These are phyloP conservation scores for Onychorhynchus coronatus DNA, from an alignment of 2,113 vertebrate species.

Conservation along the genomic window DNA sequence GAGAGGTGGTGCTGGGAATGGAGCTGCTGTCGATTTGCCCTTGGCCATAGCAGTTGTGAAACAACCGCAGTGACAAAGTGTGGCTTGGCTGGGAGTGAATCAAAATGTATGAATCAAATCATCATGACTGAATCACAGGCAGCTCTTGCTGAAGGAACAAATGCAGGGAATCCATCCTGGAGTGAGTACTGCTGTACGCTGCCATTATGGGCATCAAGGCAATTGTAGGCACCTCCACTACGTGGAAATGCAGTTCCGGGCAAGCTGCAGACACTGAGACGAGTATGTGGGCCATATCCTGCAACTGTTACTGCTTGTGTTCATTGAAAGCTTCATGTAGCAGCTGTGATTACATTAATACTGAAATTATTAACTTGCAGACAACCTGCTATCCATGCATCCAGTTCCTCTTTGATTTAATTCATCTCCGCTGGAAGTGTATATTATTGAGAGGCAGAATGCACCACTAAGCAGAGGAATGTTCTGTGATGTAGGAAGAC, in stretches of 20 bases:
- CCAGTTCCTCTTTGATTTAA: not conserved
- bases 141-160: not conserved
- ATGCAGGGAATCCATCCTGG: not conserved
- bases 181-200: not conserved
- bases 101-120: not conserved
- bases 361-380: not conserved
- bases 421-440: not conserved
- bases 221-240: not conserved
- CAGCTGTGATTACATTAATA: not conserved
- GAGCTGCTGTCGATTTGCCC: not conserved
- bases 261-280: not conserved
- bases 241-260: not conserved
- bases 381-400: not conserved
- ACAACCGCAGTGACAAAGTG: not conserved
- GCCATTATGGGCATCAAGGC: not conserved
- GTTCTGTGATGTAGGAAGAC: not conserved
- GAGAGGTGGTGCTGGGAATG: not conserved
- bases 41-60: constrained; percentile 6
- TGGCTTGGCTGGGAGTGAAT: not conserved
- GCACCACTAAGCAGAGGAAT: not conserved
- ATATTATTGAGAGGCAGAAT: not conserved
- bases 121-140: not conserved
- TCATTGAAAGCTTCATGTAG: not conserved
- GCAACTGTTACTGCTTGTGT: not conserved
- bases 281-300: not conserved